These are phyloP conservation scores for Plemyria rubiginata DNA, from an alignment of 2,888 invertebrate genomes.

Conservation along the genomic window DNA sequence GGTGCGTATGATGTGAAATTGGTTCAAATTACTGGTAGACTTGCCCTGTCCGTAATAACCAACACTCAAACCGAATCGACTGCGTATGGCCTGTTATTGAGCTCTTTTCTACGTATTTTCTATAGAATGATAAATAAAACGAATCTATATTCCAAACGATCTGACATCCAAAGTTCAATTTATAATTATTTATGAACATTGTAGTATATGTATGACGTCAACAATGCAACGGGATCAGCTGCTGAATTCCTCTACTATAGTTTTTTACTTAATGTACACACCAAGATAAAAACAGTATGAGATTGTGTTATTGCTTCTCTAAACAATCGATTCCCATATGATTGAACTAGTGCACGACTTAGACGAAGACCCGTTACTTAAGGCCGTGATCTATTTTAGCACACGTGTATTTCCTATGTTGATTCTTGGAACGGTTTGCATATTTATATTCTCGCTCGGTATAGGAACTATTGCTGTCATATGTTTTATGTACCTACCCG, in stretches of 20 bases:
- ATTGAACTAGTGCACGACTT: constrained; percentile 51
- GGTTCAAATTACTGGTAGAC: constrained; percentile 46
- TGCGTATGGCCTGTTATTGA: constrained; percentile 7
- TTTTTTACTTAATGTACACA: constrained; percentile 38
- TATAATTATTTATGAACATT: too few species aligned
- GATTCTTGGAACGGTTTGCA: constrained; percentile 28
- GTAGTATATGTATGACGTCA: background rate
- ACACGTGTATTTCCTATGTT: constrained; percentile 50
- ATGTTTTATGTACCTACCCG: too few species aligned
- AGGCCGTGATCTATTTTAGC: constrained; percentile 64
- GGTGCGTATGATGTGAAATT: constrained; percentile 46
- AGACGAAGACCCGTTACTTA: constrained; percentile 61
- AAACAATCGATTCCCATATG: constrained; percentile 68
- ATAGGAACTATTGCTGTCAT: too few species aligned
- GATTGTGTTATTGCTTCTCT: constrained; percentile 54
- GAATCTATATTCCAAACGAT: too few species aligned
- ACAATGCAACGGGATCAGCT: constrained; percentile 7
- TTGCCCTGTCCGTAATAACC: constrained; percentile 32
- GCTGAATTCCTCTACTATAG: constrained; percentile 40
- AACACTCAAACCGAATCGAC: constrained; percentile 16
- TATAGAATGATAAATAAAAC: too few species aligned
- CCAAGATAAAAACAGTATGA: constrained; percentile 43
- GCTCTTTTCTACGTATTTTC: background rate
- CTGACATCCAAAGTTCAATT: too few species aligned
- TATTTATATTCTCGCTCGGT: too few species aligned